Conservation (phyloP, 2,113 vertebrate species). For the Labrus mixtus region DNA sequence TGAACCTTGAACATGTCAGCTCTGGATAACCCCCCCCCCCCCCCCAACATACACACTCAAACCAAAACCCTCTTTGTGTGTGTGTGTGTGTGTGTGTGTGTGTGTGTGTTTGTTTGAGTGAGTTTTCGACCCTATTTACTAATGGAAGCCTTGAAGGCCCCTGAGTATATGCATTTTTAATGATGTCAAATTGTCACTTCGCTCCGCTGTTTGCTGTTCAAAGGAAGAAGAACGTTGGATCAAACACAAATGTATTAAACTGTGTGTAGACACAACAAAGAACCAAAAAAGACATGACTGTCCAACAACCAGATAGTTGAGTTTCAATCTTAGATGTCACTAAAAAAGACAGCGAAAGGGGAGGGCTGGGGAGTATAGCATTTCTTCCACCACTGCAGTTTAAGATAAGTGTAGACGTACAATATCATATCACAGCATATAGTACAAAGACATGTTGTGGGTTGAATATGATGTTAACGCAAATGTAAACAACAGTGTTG, state of each 20-base stretch:
- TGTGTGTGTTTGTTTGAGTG: constrained; percentile 49
- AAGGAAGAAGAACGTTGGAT: constrained; percentile 44
- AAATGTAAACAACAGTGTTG: background rate
- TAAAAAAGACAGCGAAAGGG: background rate
- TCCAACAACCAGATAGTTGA: constrained; percentile 8
- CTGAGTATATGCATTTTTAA: constrained; percentile 82
- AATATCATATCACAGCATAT: background rate
- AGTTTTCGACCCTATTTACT: constrained; percentile 83
- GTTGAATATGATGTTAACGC: background rate
- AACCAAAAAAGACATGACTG: constrained; percentile 19
- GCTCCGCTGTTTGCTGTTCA: constrained; percentile 70
- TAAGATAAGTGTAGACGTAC: background rate
- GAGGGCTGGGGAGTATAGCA: background rate
- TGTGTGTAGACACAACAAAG: constrained; percentile 49
- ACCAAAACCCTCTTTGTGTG: background rate
- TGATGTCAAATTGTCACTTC: constrained; percentile 80
- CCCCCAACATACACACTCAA: background rate
- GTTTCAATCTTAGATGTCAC: constrained; percentile 8
- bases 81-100: constrained; percentile 25
- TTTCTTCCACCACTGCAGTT: background rate
- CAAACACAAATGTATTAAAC: constrained; percentile 62
- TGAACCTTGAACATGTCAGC: constrained; percentile 81
- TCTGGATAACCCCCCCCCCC: constrained; percentile 82
- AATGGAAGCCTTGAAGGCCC: constrained; percentile 81
- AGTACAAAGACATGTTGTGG: background rate